Evolutionary conservation across 2,797 vertebrate species (phyloP), one percentile per base, ranked within the genome.

Genomic region (Poeciliopsis paucimaculata): DNA sequence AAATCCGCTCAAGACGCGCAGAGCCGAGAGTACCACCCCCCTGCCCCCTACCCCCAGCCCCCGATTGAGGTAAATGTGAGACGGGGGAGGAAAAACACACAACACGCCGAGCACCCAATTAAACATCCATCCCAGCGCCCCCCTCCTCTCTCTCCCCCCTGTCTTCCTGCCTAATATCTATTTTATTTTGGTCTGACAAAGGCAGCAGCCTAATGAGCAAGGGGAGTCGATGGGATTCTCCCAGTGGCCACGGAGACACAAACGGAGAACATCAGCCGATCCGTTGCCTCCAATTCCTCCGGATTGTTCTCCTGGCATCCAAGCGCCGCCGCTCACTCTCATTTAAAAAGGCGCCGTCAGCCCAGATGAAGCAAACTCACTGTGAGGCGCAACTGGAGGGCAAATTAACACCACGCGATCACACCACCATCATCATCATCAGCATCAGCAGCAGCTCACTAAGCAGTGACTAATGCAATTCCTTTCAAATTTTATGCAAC

Each of bases 121-220:
- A 95, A 91, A 94, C 88, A 94, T 94, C 93, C 93, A 93, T 83
- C 51, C 78, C 88, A 68, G 81, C 79, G 53, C 90, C 68, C 43
- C 5, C 39, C 39, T 39, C 36, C 36, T 36, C 36, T 4, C 36
- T 36, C 36, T 45, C 90, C 90, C 90, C 91, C 81, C 88, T 72
- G 74, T 90, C 88, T 91, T 90, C 80, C 89, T 92, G 89, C 88
- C 80, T 94, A 93, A 94, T 93, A 92, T 91, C 86, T 91, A 71
- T 94, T 95, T 93, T 93, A 93, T 94, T 94, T 95, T 82, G 86
- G 82, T 88, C 83, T 90, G 89, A 93, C 90, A 90, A 89, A 93
- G 91, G 88, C 89, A 76, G 90, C 82, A 71, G 78, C 88, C 88
- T 95, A 96, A 95, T 95, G 92, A 95, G 93, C 85, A 84, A 84